Percentiles rank a stretch among this genome's conserved stretches.
These are phyloP conservation scores for Elaeidobius kamerunicus DNA, from an alignment of 2,888 invertebrate genomes.

Conservation along the genomic window DNA sequence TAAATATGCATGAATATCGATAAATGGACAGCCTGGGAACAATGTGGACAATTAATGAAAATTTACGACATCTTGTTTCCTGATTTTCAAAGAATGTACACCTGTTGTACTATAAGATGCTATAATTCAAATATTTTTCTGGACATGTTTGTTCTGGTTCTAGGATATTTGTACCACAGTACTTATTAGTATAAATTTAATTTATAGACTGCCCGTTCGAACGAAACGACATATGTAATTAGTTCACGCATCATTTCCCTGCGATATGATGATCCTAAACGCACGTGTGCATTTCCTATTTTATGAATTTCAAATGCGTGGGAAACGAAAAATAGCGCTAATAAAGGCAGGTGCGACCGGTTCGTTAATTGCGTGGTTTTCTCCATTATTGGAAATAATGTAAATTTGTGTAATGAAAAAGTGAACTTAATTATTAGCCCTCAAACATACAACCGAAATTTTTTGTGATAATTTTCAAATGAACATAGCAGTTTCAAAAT, in stretches of 20 bases:
- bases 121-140: conserved; percentile 4
- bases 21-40: too few species aligned
- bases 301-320: conserved; percentile 25
- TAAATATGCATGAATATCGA: too few species aligned
- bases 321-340: conserved; percentile 23
- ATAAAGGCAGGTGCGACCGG: conserved; percentile 19
- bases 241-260: conserved; percentile 29
- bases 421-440: too few species aligned
- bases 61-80: background rate
- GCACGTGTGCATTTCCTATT: conserved; percentile 25
- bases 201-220: conserved; percentile 25
- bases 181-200: conserved; percentile 12
- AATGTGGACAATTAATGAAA: too few species aligned
- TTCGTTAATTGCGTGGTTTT: conserved; percentile 4
- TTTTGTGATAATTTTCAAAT: too few species aligned
- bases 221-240: conserved; percentile 22
- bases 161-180: conserved; percentile 7
- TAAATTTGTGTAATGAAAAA: too few species aligned
- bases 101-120: conserved; percentile 8
- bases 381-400: too few species aligned
- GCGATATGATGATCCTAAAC: conserved; percentile 22
- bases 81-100: conserved; percentile 9
- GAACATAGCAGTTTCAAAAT: too few species aligned
- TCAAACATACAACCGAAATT: too few species aligned
- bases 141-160: conserved; percentile 4